A percentile compares a stretch with the other conserved stretches of the same genome.
Evolutionary conservation across 2,888 invertebrate genomes (phyloP).

Genomic region (Prostheceraeus crozeri): DNA sequence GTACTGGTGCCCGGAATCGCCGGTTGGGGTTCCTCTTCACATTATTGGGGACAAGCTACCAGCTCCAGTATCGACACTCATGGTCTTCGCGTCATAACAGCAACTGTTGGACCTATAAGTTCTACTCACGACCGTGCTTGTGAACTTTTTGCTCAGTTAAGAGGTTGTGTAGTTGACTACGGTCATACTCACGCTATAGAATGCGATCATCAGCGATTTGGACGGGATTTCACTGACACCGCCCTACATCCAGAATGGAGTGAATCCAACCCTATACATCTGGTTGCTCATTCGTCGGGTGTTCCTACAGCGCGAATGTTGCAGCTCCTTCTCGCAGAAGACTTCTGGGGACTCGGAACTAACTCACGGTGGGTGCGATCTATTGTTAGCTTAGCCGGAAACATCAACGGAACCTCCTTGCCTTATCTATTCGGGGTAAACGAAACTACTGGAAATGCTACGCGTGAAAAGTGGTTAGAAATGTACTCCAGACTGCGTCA

Average conservation of each 20-base stretch:
- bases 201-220: conserved; percentile 28
- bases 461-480: conserved; percentile 24
- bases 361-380: conserved; percentile 28
- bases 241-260: conserved; percentile 31
- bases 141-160: conserved; percentile 33
- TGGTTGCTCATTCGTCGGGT: conserved; percentile 33
- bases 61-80: conserved; percentile 8
- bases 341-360: conserved; percentile 34
- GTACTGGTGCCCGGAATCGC: conserved; percentile 34
- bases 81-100: conserved; percentile 22
- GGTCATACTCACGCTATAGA: conserved; percentile 28
- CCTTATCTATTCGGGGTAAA: conserved; percentile 31
- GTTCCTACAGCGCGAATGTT: conserved; percentile 31
- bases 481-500: conserved; percentile 22
- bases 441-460: conserved; percentile 14
- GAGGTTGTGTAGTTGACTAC: conserved; percentile 25
- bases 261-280: conserved; percentile 34
- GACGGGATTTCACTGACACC: conserved; percentile 28
- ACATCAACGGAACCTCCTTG: conserved; percentile 30
- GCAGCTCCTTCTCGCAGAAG: conserved; percentile 29
- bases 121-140: conserved; percentile 37
- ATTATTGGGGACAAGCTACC: conserved; percentile 35
- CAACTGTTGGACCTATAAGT: conserved; percentile 29
- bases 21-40: conserved; percentile 33
- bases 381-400: conserved; percentile 32